Base-by-base conservation (phyloP, 1,140 invertebrate species). In the Littorina saxatilis region DNA sequence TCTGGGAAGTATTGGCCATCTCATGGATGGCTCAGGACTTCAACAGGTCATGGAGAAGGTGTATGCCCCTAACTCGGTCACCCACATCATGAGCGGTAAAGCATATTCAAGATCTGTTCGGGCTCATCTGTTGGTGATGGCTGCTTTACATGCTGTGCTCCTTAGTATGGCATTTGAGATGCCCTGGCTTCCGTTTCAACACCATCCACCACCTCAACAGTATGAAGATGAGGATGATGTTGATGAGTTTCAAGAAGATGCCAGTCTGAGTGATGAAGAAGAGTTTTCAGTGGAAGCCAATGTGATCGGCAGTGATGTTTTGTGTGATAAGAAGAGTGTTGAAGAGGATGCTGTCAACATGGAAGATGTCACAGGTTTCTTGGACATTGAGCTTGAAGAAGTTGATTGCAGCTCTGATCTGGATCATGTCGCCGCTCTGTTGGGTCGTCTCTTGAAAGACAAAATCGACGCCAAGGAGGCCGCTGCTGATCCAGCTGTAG, bases 1-100 rank as follows among this genome's bases (percentile, higher is more conserved):
- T 63, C 68, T 87, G 1, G 80, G 82, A 13, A 55, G 68, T 52
- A 82, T 84, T 63, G 84, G 84, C 20, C 35, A 84, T 68, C 23
- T 87, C 9, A 87, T 87, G 84, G 1, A 5, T 27, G 85, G 79
- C 27, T 77, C 84, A 68, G 86, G 86, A 17, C 40, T 87, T 17
- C 35, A 80, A 52, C 68, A 84, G 27, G 20, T 84, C 2, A n/a
- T 86, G 37, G 74, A 84, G 79, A 29, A 66, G 13, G 83, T 86
- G 5, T 86, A 85, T 84, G 82, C 75, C 0, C 32, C 47, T 70
- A 84, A 82, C 72, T 39, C 77, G 9, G 85, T 84, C 13, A 61
- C 3, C 7, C 83, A 86, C 52, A 86, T 86, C 78, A 61, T 86
- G 5, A 68, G 55, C 77, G 85, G 85, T 50, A 86, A 86, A 50